Base-by-base conservation (phyloP, 2,888 invertebrate species). In the Selenia dentaria region DNA sequence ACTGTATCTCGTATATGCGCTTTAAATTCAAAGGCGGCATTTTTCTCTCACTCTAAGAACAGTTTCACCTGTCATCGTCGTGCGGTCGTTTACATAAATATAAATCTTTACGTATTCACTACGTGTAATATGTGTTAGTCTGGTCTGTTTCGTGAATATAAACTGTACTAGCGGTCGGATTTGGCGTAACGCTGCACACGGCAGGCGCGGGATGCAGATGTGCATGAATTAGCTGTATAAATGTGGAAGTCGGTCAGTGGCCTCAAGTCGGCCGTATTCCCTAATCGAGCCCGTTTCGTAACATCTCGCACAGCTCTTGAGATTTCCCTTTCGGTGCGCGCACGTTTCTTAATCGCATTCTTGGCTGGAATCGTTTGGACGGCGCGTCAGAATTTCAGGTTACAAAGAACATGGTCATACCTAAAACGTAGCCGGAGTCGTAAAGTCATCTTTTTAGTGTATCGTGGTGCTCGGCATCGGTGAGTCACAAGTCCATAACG, bases 221-320 rank as follows among this genome's bases (percentile, higher is more conserved):
- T 75, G 81, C 78, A 83, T 83, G 86, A 83, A 83, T 87, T 85
- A 83, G 82, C 81, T 77, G 82, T 82, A 77, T 85, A 83, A 83
- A 85, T 83, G 79, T 84, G 85, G 84, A 87, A 83, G 79, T 86
- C 85, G 89, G 89, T 86, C 89, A 85, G 74, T 82, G 88, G 83
- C 83, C 86, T 70, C 84, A 72, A 74, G 62, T 53, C 63, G 67
- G 56, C 59, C 73, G 76, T 75, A 82, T 83, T 79, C 80, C 78
- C 82, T 84, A 84, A 86, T 85, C 81, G 82, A 75, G 75, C 74
- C 54, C 64, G 74, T 87, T 86, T 85, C 84, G 84, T 83, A 87
- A 88, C 67, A 64, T 70, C 63, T 67, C 64, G 67, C 71, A 56
- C 69, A 67, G 63, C 74, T 74, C 73, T 76, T 67, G 73, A 76